These are phyloP conservation scores for Hydractinia symbiolongicarpus DNA, from an alignment of 30 jellyfish, hydroid and myxozoan species.

Conservation along the genomic window DNA sequence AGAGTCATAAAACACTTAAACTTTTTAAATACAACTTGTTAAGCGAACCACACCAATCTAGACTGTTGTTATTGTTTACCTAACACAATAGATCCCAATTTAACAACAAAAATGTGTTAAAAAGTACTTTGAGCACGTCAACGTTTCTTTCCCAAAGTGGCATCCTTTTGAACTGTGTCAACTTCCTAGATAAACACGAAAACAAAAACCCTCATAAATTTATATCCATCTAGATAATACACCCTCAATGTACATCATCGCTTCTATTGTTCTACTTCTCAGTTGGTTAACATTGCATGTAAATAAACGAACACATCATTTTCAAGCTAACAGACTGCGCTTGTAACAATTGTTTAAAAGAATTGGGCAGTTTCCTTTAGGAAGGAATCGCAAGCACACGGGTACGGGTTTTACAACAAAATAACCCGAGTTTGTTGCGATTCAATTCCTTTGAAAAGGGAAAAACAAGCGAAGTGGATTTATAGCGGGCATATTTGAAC, in stretches of 20 bases:
- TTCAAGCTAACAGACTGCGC: too few relatives aligned
- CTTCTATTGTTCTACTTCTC: conserved; percentile 7
- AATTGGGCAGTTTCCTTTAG: conserved; percentile 13
- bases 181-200: conserved; percentile 14
- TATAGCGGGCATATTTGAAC: too few relatives aligned
- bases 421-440: conserved; percentile 20
- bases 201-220: neutral
- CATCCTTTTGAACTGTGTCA: neutral
- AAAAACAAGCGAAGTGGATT: too few relatives aligned
- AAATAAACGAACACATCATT: too few relatives aligned
- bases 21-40: too few relatives aligned
- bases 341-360: neutral
- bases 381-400: conserved; percentile 21
- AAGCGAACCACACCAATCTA: too few relatives aligned
- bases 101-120: too few relatives aligned
- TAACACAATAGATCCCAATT: too few relatives aligned
- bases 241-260: neutral
- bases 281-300: neutral
- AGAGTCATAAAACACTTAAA: too few relatives aligned
- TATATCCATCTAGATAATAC: neutral
- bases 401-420: neutral
- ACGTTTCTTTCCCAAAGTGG: too few relatives aligned
- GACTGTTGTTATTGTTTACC: too few relatives aligned
- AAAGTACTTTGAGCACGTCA: too few relatives aligned
- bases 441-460: neutral